Percentiles rank a stretch among this genome's conserved stretches.
Evolutionary conservation across 2,113 vertebrate species (phyloP).

Genomic region (Saguinus midas): DNA sequence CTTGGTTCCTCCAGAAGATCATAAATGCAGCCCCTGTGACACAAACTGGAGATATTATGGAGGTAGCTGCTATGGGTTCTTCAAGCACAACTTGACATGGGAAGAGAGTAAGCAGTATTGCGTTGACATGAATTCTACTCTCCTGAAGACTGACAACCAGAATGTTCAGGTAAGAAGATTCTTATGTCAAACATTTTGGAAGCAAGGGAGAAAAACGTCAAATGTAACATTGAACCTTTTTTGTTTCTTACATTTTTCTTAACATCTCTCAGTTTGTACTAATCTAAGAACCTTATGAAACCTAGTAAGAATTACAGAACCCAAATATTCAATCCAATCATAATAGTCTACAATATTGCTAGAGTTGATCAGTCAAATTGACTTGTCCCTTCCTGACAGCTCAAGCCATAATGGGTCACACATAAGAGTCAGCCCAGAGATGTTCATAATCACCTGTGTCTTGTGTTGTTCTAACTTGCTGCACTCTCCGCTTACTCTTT

Average conservation of each 20-base stretch:
- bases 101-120: slow-evolving; percentile 63
- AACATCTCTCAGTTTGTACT: not conserved
- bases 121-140: not conserved
- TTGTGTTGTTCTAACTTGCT: not conserved
- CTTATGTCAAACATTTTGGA: not conserved
- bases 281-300: not conserved
- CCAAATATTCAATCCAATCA: not conserved
- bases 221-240: not conserved
- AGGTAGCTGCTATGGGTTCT: slow-evolving; percentile 73
- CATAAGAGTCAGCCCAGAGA: not conserved
- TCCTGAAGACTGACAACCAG: slow-evolving; percentile 35
- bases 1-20: slow-evolving; percentile 30
- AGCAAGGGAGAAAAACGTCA: not conserved
- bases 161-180: slow-evolving; percentile 56
- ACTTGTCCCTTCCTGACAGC: not conserved
- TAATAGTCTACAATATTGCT: too few species aligned
- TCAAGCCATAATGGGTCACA: not conserved
- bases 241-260: not conserved
- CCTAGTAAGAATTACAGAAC: not conserved
- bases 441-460: too few species aligned
- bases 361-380: not conserved
- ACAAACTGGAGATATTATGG: slow-evolving; percentile 63
- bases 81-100: slow-evolving; percentile 71
- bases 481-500: not conserved
- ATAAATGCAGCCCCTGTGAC: slow-evolving; percentile 62